Percentiles rank a stretch among this genome's conserved stretches.
Conservation (phyloP, 2,113 vertebrate genomes). For the Xenopus borealis region DNA sequence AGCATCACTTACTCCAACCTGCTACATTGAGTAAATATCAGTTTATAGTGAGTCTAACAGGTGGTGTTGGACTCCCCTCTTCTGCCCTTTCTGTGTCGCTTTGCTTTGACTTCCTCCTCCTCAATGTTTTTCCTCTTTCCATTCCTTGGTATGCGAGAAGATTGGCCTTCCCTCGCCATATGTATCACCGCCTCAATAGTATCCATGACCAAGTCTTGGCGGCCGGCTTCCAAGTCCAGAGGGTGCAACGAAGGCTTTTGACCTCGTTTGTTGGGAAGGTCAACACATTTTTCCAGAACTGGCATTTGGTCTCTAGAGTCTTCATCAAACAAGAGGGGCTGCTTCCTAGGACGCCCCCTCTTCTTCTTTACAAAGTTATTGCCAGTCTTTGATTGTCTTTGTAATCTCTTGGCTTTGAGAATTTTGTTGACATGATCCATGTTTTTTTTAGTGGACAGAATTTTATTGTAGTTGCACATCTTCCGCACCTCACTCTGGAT, state of each 20-base stretch:
- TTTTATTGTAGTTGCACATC: conserved; percentile 89
- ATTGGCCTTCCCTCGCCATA: conserved; percentile 77
- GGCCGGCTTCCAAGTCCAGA: conserved; percentile 70
- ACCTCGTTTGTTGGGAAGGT: conserved; percentile 83
- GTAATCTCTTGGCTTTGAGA: conserved; percentile 95
- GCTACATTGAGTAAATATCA: background rate
- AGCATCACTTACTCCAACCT: background rate
- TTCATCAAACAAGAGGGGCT: conserved; percentile 73
- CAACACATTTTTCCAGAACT: conserved; percentile 88
- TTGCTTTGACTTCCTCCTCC: conserved; percentile 67
- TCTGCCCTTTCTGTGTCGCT: conserved; percentile 73
- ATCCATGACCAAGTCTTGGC: conserved; percentile 87
- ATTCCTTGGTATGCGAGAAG: conserved; percentile 52
- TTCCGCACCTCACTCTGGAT: conserved; percentile 91
- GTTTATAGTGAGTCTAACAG: conserved; percentile 52
- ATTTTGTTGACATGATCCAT: conserved; percentile 99
- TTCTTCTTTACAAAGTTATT: conserved; percentile 95
- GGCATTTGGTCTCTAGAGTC: conserved; percentile 89
- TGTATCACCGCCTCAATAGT: conserved; percentile 95
- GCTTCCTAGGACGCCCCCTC: conserved; percentile 88
- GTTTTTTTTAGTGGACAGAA: conserved; percentile 91
- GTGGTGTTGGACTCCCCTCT: conserved; percentile 65
- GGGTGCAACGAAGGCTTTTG: conserved; percentile 72
- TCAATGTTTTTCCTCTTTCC: conserved; percentile 68
- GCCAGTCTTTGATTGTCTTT: conserved; percentile 98